A percentile compares a stretch with the other conserved stretches of the same genome.
These are phyloP conservation scores for Odontomyia ornata DNA, from an alignment of 2,888 invertebrate species.

Conservation along the genomic window DNA sequence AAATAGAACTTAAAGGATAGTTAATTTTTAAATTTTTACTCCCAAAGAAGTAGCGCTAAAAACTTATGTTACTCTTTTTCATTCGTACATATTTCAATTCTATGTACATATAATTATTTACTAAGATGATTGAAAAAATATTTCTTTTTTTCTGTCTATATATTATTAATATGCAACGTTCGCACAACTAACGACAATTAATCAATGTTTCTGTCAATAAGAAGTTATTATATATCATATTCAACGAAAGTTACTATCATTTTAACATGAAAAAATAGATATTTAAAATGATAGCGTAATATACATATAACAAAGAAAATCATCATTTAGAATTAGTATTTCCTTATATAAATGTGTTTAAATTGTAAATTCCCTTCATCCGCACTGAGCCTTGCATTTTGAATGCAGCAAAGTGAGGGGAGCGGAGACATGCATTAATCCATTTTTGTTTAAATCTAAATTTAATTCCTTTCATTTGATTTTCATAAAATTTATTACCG, in stretches of 20 bases:
- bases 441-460: not conserved
- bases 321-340: conserved; percentile 12
- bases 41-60: no score
- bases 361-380: not conserved
- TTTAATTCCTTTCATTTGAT: no score
- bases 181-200: conserved; percentile 18
- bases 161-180: not conserved
- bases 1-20: no score
- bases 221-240: not conserved
- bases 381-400: no score
- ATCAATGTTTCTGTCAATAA: conserved; percentile 23
- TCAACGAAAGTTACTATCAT: conserved; percentile 2
- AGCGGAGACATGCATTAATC: no score
- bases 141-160: not conserved
- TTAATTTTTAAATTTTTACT: no score
- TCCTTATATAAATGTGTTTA: not conserved
- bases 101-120: no score
- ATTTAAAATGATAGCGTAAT: conserved; percentile 17
- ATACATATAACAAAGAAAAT: conserved; percentile 14
- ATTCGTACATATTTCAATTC: no score
- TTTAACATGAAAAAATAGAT: not conserved
- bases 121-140: conserved; percentile 24
- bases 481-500: conserved; percentile 55
- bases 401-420: no score
- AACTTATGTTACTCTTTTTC: no score